Conservation (phyloP, 2,797 vertebrate genomes). For the Graptemys geographica region DNA sequence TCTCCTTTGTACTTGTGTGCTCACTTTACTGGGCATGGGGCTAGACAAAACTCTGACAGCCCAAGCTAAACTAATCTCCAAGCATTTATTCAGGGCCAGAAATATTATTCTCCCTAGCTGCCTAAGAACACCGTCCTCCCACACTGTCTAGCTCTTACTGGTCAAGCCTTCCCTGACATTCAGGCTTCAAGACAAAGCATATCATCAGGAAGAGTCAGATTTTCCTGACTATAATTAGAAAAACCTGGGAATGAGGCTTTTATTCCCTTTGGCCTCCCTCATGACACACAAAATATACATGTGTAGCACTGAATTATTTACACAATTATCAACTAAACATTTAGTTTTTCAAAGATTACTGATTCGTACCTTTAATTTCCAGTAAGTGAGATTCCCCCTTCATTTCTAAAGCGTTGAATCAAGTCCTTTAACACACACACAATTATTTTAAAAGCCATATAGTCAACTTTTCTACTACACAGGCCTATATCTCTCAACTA, state of each 20-base stretch:
- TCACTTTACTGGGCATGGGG: neutral
- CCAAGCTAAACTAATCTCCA: neutral
- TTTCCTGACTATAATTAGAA: neutral
- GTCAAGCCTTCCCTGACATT: neutral
- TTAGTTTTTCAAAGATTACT: neutral
- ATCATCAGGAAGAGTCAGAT: neutral
- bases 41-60: neutral
- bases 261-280: neutral
- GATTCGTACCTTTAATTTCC: slow-evolving; percentile 18
- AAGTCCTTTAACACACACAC: neutral
- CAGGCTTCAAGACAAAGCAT: neutral
- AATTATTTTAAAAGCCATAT: neutral
- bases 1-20: neutral
- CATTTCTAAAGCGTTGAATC: neutral
- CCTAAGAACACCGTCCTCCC: neutral
- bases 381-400: neutral
- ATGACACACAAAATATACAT: neutral
- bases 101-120: neutral
- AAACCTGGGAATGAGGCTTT: neutral
- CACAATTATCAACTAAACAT: neutral
- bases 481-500: neutral
- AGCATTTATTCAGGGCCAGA: neutral
- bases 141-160: neutral
- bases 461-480: neutral
- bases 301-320: neutral